phyloP scores from a whole-genome alignment of 2,113 vertebrate species.

The Verasper variegatus region DNA sequence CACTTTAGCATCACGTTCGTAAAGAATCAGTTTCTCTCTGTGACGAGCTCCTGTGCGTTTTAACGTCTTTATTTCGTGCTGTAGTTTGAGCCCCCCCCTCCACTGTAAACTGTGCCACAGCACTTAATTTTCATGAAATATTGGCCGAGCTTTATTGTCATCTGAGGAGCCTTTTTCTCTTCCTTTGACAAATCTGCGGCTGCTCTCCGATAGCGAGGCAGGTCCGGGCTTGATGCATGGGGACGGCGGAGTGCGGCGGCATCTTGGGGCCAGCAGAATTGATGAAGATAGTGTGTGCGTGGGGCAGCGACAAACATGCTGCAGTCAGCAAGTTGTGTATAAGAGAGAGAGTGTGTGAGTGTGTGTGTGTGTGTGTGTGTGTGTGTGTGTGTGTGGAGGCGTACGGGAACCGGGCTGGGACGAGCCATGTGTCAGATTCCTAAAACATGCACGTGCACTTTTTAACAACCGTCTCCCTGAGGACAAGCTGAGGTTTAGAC shows the following conservation, averaged over 20 bases:
- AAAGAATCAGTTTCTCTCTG: too few species aligned
- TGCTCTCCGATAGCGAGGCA: slow-evolving; percentile 83
- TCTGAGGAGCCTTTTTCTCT: slow-evolving; percentile 72
- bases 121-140: slow-evolving; percentile 98
- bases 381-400: slow-evolving; percentile 15
- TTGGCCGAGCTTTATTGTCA: slow-evolving; percentile 89
- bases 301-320: slow-evolving; percentile 88
- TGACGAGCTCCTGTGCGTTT: too few species aligned
- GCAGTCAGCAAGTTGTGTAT: slow-evolving; percentile 80
- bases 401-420: slow-evolving; percentile 35
- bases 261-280: slow-evolving; percentile 89
- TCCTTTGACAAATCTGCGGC: slow-evolving; percentile 89
- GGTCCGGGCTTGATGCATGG: slow-evolving; percentile 90
- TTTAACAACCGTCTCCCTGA: background rate
- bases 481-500: background rate
- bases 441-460: background rate
- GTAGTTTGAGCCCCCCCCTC: slow-evolving; percentile 14
- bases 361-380: slow-evolving; percentile 26
- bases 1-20: too few species aligned
- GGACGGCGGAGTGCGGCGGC: slow-evolving; percentile 80
- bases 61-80: too few species aligned
- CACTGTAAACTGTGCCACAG: slow-evolving; percentile 85
- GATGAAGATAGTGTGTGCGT: slow-evolving; percentile 87
- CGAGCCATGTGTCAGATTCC: slow-evolving; percentile 18
- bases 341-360: background rate